These are phyloP conservation scores for Lophotis ruficrista DNA, from an alignment of 2,113 vertebrate species.

Conservation along the genomic window DNA sequence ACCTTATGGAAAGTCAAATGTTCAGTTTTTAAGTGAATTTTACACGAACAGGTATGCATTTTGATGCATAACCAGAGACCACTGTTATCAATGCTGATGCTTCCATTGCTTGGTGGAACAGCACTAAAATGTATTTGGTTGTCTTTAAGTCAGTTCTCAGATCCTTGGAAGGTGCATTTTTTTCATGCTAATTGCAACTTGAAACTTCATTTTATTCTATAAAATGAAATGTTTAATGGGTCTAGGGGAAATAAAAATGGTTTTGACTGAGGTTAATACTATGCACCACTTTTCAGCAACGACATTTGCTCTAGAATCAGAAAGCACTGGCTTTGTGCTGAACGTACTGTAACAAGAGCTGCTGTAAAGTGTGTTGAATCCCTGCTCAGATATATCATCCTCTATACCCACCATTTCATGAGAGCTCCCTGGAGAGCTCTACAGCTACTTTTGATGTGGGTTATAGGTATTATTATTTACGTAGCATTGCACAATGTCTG, in stretches of 20 bases:
- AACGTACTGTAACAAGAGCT: neutral
- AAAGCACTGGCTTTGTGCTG: neutral
- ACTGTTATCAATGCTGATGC: neutral
- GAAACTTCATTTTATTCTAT: neutral
- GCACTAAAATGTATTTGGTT: neutral
- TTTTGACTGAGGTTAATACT: neutral
- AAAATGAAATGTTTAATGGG: neutral
- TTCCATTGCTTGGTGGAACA: neutral
- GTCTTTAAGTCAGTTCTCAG: neutral
- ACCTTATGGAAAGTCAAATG: neutral
- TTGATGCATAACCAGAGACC: neutral
- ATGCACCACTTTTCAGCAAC: accelerated
- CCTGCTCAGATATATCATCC: neutral
- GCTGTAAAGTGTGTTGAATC: neutral
- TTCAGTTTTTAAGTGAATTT: neutral
- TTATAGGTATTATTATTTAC: neutral
- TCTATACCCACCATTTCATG: neutral
- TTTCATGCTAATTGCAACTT: neutral
- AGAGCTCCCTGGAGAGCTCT: neutral
- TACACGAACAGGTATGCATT: neutral
- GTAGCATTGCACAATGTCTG: neutral
- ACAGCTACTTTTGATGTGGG: neutral
- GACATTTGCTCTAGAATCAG: neutral
- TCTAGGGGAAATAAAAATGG: neutral
- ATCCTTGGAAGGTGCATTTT: neutral